Conservation (phyloP, 2,888 invertebrate species). For the Theretra japonica region DNA sequence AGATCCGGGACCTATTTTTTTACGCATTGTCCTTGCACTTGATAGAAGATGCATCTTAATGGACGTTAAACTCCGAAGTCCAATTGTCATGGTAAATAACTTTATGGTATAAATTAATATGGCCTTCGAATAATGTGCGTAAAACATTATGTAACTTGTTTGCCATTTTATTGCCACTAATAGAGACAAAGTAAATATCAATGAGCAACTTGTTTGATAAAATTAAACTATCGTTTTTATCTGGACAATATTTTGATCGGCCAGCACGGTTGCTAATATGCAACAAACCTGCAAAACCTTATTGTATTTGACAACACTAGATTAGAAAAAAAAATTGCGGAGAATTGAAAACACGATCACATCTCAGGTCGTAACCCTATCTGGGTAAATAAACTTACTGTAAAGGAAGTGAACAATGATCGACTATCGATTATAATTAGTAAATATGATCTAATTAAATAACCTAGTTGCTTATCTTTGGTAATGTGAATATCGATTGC, state of each 20-base stretch:
- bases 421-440: constrained; percentile 5
- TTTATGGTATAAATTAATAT: neutral
- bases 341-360: no score
- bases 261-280: no score
- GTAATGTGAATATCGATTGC: constrained; percentile 28
- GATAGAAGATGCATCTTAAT: neutral
- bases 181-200: neutral
- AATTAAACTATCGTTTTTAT: no score
- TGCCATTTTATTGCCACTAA: neutral
- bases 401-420: constrained; percentile 32
- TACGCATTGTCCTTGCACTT: no score
- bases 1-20: no score
- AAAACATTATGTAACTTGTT: constrained; percentile 11
- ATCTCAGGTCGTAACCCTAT: neutral
- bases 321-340: no score
- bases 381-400: neutral
- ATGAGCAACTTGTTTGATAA: neutral
- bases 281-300: no score
- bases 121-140: constrained; percentile 6
- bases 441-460: constrained; percentile 10
- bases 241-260: no score
- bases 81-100: neutral
- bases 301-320: no score
- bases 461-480: neutral
- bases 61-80: neutral